Evolutionary conservation across 2,797 vertebrate genomes (phyloP).

Genomic region (Gymnodraco acuticeps): DNA sequence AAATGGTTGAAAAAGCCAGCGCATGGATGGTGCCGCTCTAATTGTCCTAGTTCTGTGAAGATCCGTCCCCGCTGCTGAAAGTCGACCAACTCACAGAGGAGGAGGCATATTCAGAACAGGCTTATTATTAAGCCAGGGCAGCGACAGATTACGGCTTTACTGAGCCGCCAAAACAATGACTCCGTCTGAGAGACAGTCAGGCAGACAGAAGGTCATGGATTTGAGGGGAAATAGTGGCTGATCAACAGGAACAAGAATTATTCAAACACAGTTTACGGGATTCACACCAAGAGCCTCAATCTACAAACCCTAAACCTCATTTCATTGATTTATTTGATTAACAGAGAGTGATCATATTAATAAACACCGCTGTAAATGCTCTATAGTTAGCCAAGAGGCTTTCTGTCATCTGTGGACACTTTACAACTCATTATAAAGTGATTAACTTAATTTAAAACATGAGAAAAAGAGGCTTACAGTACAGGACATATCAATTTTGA

Average conservation of each 20-base stretch:
- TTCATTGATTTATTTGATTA: too few relatives aligned
- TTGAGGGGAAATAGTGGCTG: constrained; percentile 10
- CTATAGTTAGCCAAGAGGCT: too few relatives aligned
- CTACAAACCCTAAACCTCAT: too few relatives aligned
- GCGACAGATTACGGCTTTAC: constrained; percentile 51
- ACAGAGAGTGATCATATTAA: too few relatives aligned
- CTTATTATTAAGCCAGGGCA: constrained; percentile 52
- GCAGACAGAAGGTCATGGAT: constrained; percentile 17
- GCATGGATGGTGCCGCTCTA: constrained; percentile 4
- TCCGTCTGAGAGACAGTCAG: constrained; percentile 10
- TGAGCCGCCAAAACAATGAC: constrained; percentile 38
- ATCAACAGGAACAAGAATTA: background rate
- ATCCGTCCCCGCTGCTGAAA: constrained; percentile 52
- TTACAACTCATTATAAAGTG: too few relatives aligned
- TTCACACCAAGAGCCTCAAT: too few relatives aligned
- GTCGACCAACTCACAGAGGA: constrained; percentile 60
- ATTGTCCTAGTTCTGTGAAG: constrained; percentile 36
- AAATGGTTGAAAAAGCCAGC: background rate
- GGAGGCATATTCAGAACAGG: constrained; percentile 35
- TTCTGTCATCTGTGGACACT: too few relatives aligned
- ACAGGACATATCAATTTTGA: too few relatives aligned
- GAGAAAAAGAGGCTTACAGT: too few relatives aligned
- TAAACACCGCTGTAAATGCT: too few relatives aligned
- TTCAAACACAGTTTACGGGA: too few relatives aligned
- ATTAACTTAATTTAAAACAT: too few relatives aligned